Base-by-base conservation (phyloP, 1,140 invertebrate genomes). In the Aphaenogaster ashmeadi region DNA sequence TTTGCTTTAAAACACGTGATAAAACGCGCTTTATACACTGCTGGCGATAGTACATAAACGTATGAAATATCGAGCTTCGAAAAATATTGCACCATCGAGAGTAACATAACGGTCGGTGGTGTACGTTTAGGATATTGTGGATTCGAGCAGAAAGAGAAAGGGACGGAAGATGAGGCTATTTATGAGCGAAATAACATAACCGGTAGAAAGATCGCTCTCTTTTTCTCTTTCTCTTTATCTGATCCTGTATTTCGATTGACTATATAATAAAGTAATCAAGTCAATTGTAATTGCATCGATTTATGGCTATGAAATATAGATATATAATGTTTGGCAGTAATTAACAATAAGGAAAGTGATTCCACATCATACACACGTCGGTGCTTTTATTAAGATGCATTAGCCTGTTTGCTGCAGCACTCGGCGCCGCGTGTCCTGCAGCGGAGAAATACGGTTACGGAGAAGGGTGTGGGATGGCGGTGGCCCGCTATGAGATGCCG, bases 71-170 rank as follows among this genome's bases (percentile, higher is more conserved):
- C 67, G 80, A 47, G 41, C 54, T 83, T 60, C 54, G 67, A 83
- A 83, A 83, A 83, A 83, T 83, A 83, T 74, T 83, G 80, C 80
- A 60, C 80, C 67, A 74, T 83, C 80, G 80, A 83, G 67, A 83
- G 69, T 83, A 83, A 80, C 62, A 27, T 78, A 62, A 81, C 78
- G 80, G 54, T 74, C 80, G 54, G 27, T 41, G 41, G 69, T 27
- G 27, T 36, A 33, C 67, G 67, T 83, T 72, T 60, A 47, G 80
- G 71, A 83, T 83, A 83, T 83, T 72, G 79, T 36, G 52, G 66
- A 72, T 83, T 74, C 41, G 41, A 21, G 67, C 18, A 38, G 52
- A 83, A 38, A 83, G 38, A 58, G 54, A 27, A 13, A 21, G 41
- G 41, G 41, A 60, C 9, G 11, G 27, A 79, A 67, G 38, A 60